Conservation (phyloP, 2,797 vertebrate genomes). For the Aulostomus chinensis region DNA sequence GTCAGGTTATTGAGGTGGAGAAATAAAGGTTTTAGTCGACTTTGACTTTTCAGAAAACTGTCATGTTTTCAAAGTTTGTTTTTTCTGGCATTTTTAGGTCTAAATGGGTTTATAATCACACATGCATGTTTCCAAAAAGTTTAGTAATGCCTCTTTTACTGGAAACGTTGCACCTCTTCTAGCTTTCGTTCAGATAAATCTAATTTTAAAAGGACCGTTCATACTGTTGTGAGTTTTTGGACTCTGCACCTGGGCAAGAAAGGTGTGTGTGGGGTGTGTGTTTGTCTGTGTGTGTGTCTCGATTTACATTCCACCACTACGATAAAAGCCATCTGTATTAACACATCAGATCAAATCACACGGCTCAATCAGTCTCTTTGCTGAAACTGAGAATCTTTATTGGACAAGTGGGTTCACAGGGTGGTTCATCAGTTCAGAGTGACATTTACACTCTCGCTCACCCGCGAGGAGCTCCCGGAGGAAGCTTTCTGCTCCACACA, state of each 20-base stretch:
- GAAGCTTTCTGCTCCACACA: conserved; percentile 10
- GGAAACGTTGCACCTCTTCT: not conserved
- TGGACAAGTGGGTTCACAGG: conserved; percentile 58
- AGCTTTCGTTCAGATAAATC: not conserved
- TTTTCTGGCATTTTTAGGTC: no score
- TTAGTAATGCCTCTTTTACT: not conserved
- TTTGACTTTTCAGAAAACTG: no score
- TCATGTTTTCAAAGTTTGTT: no score
- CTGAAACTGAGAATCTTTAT: conserved; percentile 60
- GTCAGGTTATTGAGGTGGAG: no score
- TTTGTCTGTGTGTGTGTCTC: not conserved
- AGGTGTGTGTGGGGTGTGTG: not conserved
- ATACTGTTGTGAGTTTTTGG: not conserved
- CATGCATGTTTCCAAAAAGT: not conserved
- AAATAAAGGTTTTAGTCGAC: no score
- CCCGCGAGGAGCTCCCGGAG: conserved; percentile 29
- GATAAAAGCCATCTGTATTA: conserved; percentile 19
- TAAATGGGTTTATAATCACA: no score
- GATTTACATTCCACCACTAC: not conserved
- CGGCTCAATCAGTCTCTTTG: conserved; percentile 35
- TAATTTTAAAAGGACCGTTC: not conserved
- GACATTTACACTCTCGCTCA: conserved; percentile 68
- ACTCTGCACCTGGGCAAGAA: no score
- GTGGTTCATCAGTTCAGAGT: conserved; percentile 61
- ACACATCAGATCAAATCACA: conserved; percentile 41